These are phyloP conservation scores for Ips typographus DNA, from an alignment of 1,140 invertebrate species.

Conservation along the genomic window DNA sequence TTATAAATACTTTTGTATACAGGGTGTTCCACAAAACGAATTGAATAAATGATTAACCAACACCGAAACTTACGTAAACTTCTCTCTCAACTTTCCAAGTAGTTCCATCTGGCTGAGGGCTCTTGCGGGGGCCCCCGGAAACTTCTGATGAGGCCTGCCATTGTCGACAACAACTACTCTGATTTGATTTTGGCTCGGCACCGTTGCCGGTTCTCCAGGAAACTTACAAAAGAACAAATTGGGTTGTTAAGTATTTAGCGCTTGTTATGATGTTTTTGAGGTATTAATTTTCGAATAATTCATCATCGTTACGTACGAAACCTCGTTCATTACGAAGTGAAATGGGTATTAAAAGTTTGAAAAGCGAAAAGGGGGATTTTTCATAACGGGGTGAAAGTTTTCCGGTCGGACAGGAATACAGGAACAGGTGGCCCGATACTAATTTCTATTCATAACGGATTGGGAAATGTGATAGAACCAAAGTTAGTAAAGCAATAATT, in stretches of 20 bases:
- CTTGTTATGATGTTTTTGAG: constrained; percentile 8
- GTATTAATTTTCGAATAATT: constrained; percentile 38
- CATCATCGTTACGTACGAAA: constrained; percentile 43
- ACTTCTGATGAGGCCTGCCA: constrained; percentile 5
- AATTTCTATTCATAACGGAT: too few relatives aligned
- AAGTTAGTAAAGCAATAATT: too few relatives aligned
- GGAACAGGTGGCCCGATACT: too few relatives aligned
- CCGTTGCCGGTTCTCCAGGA: neutral
- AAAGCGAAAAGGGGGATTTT: constrained; percentile 9
- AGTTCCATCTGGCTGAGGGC: constrained; percentile 12
- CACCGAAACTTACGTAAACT: neutral
- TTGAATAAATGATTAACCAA: neutral
- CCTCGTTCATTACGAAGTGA: constrained; percentile 38
- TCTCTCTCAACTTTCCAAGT: neutral
- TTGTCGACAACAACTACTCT: constrained; percentile 2
- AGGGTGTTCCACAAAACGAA: neutral
- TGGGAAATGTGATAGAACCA: too few relatives aligned
- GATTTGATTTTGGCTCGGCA: neutral
- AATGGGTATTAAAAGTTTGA: constrained; percentile 26
- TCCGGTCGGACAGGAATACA: neutral
- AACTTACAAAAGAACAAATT: constrained; percentile 17
- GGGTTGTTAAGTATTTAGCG: constrained; percentile 16
- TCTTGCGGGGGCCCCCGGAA: neutral
- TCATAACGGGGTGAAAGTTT: neutral
- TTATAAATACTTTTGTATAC: neutral